Conservation (phyloP, 1,140 invertebrate genomes). For the Saccostrea echinata region DNA sequence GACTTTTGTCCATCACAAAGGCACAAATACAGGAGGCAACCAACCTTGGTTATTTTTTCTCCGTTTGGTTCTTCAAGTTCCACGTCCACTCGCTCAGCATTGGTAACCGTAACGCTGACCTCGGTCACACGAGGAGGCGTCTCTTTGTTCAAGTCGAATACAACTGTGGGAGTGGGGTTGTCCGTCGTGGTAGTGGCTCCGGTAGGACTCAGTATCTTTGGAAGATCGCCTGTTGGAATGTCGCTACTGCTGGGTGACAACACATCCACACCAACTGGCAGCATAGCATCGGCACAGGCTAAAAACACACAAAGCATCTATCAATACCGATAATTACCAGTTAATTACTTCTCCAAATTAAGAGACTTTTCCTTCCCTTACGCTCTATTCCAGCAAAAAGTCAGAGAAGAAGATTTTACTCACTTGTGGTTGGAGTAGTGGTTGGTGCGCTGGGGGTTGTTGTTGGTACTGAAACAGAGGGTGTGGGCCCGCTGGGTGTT, state of each 20-base stretch:
- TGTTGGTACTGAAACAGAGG: background rate
- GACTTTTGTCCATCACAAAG: too few relatives aligned
- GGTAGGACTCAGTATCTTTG: background rate
- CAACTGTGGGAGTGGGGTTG: background rate
- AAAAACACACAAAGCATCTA: background rate
- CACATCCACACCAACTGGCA: background rate
- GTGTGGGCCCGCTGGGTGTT: background rate
- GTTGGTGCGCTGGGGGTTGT: background rate
- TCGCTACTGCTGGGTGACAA: conserved; percentile 2
- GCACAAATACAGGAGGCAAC: too few relatives aligned
- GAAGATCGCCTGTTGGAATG: background rate
- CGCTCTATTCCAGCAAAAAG: too few relatives aligned
- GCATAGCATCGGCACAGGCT: background rate
- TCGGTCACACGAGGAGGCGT: background rate
- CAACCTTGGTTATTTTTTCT: background rate
- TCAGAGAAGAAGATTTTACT: background rate
- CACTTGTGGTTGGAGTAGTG: background rate
- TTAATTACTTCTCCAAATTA: too few relatives aligned
- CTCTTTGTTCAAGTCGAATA: background rate
- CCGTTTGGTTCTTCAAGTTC: background rate
- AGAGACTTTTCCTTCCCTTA: too few relatives aligned
- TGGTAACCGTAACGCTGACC: background rate
- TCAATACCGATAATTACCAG: background rate
- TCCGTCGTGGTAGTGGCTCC: background rate
- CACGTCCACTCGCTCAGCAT: background rate